Percentiles rank a stretch among this genome's conserved stretches.
These are phyloP conservation scores for Eristalinus aeneus DNA, from an alignment of 2,888 invertebrate genomes.

Conservation along the genomic window DNA sequence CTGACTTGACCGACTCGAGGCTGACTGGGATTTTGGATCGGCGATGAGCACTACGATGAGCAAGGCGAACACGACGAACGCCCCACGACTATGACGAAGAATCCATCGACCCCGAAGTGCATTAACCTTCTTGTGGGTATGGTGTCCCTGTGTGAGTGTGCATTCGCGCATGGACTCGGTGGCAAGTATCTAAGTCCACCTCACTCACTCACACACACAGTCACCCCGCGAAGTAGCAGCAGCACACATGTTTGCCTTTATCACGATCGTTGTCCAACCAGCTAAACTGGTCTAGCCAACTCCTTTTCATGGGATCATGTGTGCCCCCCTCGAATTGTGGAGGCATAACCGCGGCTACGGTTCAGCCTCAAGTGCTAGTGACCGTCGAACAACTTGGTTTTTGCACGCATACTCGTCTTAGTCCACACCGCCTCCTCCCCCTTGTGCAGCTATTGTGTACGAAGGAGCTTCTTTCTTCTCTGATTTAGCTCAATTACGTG, in stretches of 20 bases:
- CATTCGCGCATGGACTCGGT: slow-evolving; percentile 21
- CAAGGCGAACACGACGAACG: neutral
- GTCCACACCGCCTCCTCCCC: neutral
- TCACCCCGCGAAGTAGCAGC: slow-evolving; percentile 6
- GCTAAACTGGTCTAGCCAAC: slow-evolving; percentile 67
- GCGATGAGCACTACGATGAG: neutral
- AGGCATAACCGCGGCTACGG: slow-evolving; percentile 12
- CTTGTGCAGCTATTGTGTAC: slow-evolving; percentile 6
- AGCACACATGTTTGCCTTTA: slow-evolving; percentile 33
- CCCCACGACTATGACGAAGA: slow-evolving; percentile 7
- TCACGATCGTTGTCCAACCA: slow-evolving; percentile 68
- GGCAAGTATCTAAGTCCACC: slow-evolving; percentile 2
- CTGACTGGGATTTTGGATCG: neutral
- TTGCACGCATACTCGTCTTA: slow-evolving; percentile 35
- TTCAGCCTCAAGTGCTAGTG: slow-evolving; percentile 48
- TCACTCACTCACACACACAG: neutral
- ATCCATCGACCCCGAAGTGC: slow-evolving; percentile 69
- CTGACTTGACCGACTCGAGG: slow-evolving; percentile 52
- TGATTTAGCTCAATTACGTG: slow-evolving; percentile 57
- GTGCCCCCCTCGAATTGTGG: slow-evolving; percentile 14
- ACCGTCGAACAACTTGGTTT: slow-evolving; percentile 54
- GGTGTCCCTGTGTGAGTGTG: neutral
- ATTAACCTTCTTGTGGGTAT: slow-evolving; percentile 60
- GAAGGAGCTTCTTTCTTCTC: slow-evolving; percentile 49
- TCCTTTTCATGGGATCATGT: slow-evolving; percentile 23